A percentile compares a stretch with the other conserved stretches of the same genome.
phyloP scores from a whole-genome alignment of 2,888 invertebrate species.

The Tenthredo notha region DNA sequence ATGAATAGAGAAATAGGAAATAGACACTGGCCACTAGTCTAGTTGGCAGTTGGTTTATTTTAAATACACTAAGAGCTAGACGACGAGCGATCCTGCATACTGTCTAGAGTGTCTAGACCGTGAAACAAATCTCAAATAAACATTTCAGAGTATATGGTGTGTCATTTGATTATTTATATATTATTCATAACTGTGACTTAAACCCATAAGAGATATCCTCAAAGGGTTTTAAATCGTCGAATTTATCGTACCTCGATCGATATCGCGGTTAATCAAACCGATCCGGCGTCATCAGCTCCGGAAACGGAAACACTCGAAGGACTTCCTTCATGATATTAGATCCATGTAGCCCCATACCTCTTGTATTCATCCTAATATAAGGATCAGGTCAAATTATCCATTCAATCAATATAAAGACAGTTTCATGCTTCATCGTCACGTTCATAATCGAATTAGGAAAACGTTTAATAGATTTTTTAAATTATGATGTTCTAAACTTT shows the following conservation, averaged over 20 bases:
- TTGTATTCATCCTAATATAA: not conserved
- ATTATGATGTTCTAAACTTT: too few relatives aligned
- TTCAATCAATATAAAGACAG: not conserved
- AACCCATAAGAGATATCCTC: not conserved
- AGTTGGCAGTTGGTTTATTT: slow-evolving; percentile 16
- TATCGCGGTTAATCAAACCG: slow-evolving; percentile 30
- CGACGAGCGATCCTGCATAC: not conserved
- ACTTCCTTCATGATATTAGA: slow-evolving; percentile 42
- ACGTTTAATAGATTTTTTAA: too few relatives aligned
- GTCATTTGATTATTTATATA: not conserved
- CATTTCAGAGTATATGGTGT: not conserved
- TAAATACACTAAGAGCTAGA: not conserved
- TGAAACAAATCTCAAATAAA: not conserved
- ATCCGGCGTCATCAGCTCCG: not conserved
- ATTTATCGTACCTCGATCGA: not conserved
- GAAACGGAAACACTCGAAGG: slow-evolving; percentile 50
- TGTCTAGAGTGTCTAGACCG: not conserved
- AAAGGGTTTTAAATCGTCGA: not conserved
- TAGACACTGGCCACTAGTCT: slow-evolving; percentile 63
- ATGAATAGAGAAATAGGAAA: slow-evolving; percentile 69
- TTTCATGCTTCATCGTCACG: not conserved
- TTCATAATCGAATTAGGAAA: not conserved
- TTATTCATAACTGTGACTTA: not conserved
- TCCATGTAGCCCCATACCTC: not conserved
- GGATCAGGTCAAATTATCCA: not conserved